Evolutionary conservation across 2,113 vertebrate genomes (phyloP).

Genomic region (Poicephalus gulielmi): DNA sequence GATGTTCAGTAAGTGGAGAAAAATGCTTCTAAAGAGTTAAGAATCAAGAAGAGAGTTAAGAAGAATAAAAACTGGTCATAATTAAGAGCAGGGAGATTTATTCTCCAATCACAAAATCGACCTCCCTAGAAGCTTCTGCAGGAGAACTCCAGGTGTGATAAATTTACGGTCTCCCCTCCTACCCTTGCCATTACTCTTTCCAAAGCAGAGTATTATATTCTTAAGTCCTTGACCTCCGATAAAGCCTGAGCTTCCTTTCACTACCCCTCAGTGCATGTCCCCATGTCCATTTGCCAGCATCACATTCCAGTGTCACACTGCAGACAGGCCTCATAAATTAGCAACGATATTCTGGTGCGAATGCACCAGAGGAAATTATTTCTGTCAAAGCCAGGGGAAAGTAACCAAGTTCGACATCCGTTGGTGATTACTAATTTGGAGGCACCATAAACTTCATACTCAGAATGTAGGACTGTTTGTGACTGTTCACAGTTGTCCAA

Average conservation of each 20-base stretch:
- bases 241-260: constrained; percentile 26
- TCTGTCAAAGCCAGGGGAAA: not conserved
- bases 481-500: not conserved
- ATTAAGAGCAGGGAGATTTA: not conserved
- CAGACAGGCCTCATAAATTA: constrained; percentile 51
- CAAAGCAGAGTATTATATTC: constrained; percentile 21
- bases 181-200: constrained; percentile 5
- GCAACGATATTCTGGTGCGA: not conserved
- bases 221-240: constrained; percentile 23
- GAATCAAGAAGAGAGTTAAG: not conserved
- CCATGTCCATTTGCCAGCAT: not conserved
- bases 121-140: not conserved
- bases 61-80: not conserved
- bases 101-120: not conserved
- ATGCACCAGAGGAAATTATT: not conserved
- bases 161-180: not conserved
- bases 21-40: not conserved
- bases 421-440: not conserved
- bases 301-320: constrained; percentile 31
- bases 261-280: not conserved
- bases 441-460: not conserved
- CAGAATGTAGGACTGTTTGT: rapidly evolving
- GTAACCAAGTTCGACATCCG: not conserved
- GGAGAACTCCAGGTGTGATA: not conserved
- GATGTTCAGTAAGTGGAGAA: not conserved